Conservation (phyloP, 2,113 vertebrate species). For the Microcebus tavaratra region DNA sequence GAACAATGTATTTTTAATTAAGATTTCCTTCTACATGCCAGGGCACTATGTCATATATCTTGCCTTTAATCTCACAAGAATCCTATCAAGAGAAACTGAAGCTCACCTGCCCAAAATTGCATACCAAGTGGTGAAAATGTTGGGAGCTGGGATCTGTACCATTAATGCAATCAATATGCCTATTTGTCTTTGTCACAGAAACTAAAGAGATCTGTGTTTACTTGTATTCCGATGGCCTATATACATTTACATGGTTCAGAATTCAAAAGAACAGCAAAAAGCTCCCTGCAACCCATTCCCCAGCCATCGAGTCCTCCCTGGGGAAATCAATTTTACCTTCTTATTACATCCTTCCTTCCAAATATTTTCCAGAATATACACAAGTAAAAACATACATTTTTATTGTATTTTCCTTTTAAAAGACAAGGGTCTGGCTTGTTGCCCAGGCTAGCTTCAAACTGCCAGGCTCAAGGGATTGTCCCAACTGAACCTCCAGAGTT, state of each 20-base stretch:
- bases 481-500: background rate
- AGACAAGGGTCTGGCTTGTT: background rate
- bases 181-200: background rate
- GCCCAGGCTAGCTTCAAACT: background rate
- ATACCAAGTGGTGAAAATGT: background rate
- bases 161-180: background rate
- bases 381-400: background rate
- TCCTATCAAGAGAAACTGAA: background rate
- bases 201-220: background rate
- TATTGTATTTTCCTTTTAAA: background rate
- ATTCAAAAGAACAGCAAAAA: conserved; percentile 28
- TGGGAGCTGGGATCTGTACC: background rate
- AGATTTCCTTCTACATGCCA: background rate
- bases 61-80: background rate
- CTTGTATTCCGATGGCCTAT: background rate
- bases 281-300: background rate
- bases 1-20: background rate
- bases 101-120: background rate
- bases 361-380: background rate
- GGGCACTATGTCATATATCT: background rate
- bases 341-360: background rate
- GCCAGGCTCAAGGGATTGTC: background rate
- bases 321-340: background rate
- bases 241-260: background rate
- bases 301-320: background rate